Base-by-base conservation (phyloP, 2,113 vertebrate species). In the Zosterops lateralis region DNA sequence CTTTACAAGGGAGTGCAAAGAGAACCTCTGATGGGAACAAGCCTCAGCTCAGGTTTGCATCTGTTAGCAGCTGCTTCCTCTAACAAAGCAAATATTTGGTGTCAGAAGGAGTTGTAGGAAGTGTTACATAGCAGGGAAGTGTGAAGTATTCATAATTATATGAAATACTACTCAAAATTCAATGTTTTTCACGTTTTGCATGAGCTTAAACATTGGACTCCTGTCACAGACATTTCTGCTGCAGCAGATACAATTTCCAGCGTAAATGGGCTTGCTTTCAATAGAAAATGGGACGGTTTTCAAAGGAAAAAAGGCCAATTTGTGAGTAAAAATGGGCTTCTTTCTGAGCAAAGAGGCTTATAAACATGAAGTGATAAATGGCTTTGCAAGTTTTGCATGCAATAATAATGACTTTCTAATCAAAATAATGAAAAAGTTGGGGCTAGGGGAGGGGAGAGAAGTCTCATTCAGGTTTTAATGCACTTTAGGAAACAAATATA, bases 141-240 rank as follows among this genome's bases (percentile, higher is more conserved):
- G 87, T 88, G 72, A 94, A 92, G 51, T 85, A 57, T 71, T 90
- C 57, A 31, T 91, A 95, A 95, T 90, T 51, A 56, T 84, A 65
- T 28, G 68, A 93, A 93, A 88, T 57, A 64, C 60, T 91, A 61
- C 82, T 96, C 56, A 86, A 61, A 94, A 88, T 90, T 88, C 79
- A 34, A 53, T 81, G 95, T 86, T 93, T 92, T 90, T 73, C 75
- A 61, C 75, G 60, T 95, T 95, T 68, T 7, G 4, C 32, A 12
- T 0, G 2, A 88, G 82, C 53, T 95, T 92, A 94, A 96, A 93
- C 85, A 86, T 71, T 72, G 68, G 79, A 19, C 60, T 95, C 61
- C 53, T 92, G 93, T 96, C 92, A 80, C 83, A 90, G 91, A 67
- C 75, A 72, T 88, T 93, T 90, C 90, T 95, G 72, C 93, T 86